phyloP scores from a whole-genome alignment of 2,797 vertebrate species.

The Tympanoctomys barrerae region DNA sequence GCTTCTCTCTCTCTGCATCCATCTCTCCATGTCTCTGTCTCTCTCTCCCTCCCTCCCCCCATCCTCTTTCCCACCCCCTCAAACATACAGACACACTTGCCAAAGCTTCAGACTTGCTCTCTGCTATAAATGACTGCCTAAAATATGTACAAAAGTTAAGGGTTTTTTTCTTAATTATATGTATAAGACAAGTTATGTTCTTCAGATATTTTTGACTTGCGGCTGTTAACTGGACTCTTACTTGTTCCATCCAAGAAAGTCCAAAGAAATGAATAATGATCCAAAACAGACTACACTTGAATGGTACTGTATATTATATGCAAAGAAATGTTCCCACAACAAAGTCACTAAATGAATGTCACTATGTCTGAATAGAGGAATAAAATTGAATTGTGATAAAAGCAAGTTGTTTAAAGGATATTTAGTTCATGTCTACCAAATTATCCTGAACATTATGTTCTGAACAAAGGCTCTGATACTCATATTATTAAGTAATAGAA shows the following conservation, averaged over 20 bases:
- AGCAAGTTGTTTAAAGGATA: slow-evolving; percentile 80
- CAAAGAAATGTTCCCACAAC: slow-evolving; percentile 81
- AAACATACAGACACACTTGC: not conserved
- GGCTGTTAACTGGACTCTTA: slow-evolving; percentile 71
- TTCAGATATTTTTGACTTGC: slow-evolving; percentile 78
- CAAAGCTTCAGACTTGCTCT: slow-evolving; percentile 62
- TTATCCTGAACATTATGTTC: slow-evolving; percentile 80
- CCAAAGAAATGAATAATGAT: slow-evolving; percentile 77
- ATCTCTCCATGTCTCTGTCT: not conserved
- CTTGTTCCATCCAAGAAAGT: slow-evolving; percentile 73
- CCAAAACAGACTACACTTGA: slow-evolving; percentile 74
- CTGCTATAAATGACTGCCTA: slow-evolving; percentile 64
- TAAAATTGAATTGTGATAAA: slow-evolving; percentile 84
- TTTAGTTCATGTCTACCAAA: slow-evolving; percentile 81
- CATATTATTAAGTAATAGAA: slow-evolving; percentile 79
- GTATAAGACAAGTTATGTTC: slow-evolving; percentile 51
- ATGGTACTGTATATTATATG: slow-evolving; percentile 77
- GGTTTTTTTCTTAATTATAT: slow-evolving; percentile 10
- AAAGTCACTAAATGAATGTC: slow-evolving; percentile 80
- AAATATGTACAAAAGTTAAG: slow-evolving; percentile 68
- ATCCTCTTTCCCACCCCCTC: not conserved
- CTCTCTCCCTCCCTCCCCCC: not conserved
- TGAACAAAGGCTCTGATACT: slow-evolving; percentile 79
- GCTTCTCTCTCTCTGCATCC: not conserved
- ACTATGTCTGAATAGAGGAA: slow-evolving; percentile 78